Conservation (phyloP, 2,888 invertebrate genomes). For the Trachelus stipa region DNA sequence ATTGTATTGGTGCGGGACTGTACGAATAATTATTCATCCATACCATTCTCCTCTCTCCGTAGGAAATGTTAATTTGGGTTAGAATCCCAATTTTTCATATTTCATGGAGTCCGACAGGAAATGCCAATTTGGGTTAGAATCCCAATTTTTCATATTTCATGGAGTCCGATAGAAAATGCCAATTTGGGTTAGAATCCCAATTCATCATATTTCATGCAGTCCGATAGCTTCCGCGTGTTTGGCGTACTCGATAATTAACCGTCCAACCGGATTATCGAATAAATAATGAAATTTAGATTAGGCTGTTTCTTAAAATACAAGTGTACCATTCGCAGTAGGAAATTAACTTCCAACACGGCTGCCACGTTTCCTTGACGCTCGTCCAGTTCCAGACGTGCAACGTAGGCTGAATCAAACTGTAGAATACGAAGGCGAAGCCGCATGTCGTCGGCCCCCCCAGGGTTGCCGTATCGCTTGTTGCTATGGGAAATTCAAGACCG, state of each 20-base stretch:
- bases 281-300: background rate
- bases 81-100: background rate
- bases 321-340: background rate
- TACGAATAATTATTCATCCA: background rate
- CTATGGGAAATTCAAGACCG: conserved; percentile 36
- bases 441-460: background rate
- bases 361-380: background rate
- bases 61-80: background rate
- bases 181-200: background rate
- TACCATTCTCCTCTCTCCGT: background rate
- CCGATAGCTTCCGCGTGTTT: background rate
- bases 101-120: background rate
- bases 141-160: background rate
- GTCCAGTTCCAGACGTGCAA: background rate
- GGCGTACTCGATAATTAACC: background rate
- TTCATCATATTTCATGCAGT: background rate
- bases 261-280: background rate
- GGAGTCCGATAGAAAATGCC: background rate
- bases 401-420: background rate
- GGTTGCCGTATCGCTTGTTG: conserved; percentile 22
- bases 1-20: background rate
- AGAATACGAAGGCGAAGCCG: conserved; percentile 3
- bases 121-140: background rate
- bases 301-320: background rate
- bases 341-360: background rate